Base-by-base conservation (phyloP, 2,797 vertebrate genomes). In the Oreochromis mossambicus region DNA sequence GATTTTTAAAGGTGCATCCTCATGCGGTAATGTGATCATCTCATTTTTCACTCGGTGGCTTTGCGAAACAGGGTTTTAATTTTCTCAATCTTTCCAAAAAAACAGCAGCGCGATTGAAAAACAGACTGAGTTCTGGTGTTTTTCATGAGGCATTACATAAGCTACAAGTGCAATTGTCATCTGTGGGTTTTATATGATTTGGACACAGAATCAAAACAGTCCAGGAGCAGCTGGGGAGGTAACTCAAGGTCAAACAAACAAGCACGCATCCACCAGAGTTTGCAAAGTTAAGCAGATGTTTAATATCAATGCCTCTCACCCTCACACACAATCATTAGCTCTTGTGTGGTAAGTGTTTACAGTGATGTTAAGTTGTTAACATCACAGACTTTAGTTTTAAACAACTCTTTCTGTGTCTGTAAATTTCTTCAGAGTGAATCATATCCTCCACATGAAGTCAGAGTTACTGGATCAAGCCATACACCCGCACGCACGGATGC, bases 401-500 rank as follows among this genome's bases (percentile, higher is more conserved):
- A 79, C 73, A 68, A 78, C 78, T 79, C 81, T 19, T 13, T 86
- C n/a, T n/a, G 55, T 88, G 70, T 91, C 75, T 84, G 10, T 79
- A 41, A 54, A 89, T 89, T 80, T 89, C 86, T 90, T 83, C n/a
- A 36, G 75, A 78, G 80, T 93, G 91, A 95, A 87, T 93, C 94
- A 94, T 29, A 83, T 88, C 87, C 85, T 50, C 82, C n/a, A 80
- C 86, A 63, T 90, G 84, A 89, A 88, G 80, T 88, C 83, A 88
- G 46, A 87, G 68, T 63, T 55, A 76, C 76, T 77, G 82, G 63
- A 87, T 73, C 38, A 51, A 82, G 77, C 63, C 50, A 75, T 36
- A 88, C 76, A 80, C 78, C 29, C 56, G 82, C 63, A 41, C 68
- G 52, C 26, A 21, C 79, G 32, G 21, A 21, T 79, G 32, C 54